Base-by-base conservation (phyloP, 1,140 invertebrate species). In the Panagrolaimus sp. region DNA sequence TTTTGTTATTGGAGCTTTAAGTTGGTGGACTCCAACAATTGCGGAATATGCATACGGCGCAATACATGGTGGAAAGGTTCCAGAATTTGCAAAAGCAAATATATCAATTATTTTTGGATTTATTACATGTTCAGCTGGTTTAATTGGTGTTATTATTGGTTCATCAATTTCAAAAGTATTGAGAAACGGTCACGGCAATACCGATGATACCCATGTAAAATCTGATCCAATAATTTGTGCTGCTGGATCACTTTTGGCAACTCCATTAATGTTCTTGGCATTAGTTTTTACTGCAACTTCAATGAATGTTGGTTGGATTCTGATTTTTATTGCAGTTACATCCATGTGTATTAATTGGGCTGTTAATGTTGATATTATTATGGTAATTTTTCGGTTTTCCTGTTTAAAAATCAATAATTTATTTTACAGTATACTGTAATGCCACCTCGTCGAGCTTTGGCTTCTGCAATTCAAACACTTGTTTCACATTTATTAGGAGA, bases 401-500 rank as follows among this genome's bases (percentile, higher is more conserved):
- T 1, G 12, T 55, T 24, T 55, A 8, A 9, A 9, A 55, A n/a
- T 21, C 8, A 24, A 58, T 28, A 21, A 1, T 12, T 14, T 3
- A 26, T 4, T 26, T 58, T 58, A 12, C 52, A 58, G 52, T 28
- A 28, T 4, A 58, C 52, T 17, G n/a, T 58, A 6, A 21, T 58
- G 21, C 52, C 52, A 26, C 12, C 21, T 21, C 52, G 52, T 5
- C 52, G 52, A 10, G 52, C 21, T 17, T 26, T 58, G 2, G 52
- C 52, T 12, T 26, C 65, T 67, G 64, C 72, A 44, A 69, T 62
- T 26, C 21, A 28, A 9, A 28, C 32, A 67, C 74, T 90, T 89
- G 90, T 89, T 71, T 90, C 52, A 12, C 52, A 58, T 58, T n/a
- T 58, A 26, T 21, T 58, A 12, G 52, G 52, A 2, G 52, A 58